Base-by-base conservation (phyloP, 1,140 invertebrate species). In the Drosophila erecta region DNA sequence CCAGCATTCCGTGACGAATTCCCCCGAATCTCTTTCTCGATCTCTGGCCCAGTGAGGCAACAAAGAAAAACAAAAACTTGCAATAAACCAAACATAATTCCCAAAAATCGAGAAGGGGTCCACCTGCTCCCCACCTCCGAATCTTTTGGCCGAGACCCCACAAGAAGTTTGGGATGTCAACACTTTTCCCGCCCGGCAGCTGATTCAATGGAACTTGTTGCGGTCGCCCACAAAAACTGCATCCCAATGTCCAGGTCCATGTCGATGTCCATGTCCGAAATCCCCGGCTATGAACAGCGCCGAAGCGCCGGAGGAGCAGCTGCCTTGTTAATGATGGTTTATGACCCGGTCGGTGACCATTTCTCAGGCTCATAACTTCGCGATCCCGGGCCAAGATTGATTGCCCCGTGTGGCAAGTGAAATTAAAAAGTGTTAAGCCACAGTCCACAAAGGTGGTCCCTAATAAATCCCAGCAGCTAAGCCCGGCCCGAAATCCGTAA, bases 381-480 rank as follows among this genome's bases (percentile, higher is more conserved):
- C 49, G 51, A 54, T 38, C n/a, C 30, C 17, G 20, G 50, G 50
- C 65, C 46, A 75, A 87, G 84, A 87, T 87, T 87, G 85, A 87
- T 87, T 89, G 84, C 77, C 58, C 59, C 73, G 58, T 72, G 72
- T 78, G 67, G 64, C 81, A 90, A 87, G 84, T 89, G 84, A 87
- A 87, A 87, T 84, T 71, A 87, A 86, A 79, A 84, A 84, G 84
- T 87, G 84, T 87, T 87, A 87, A 87, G 79, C 84, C 69, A 60
- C 67, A 59, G 46, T 66, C 73, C 69, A 8, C 30, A 57, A 65
- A 71, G 83, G 83, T 87, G 83, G 83, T 87, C 83, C 76, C 77
- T 70, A 84, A 87, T 87, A 87, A 87, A 87, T 87, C 83, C 79
- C 49, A 74, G 73, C 72, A 27, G 65, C 65, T 54, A 46, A 69